Evolutionary conservation across 2,797 vertebrate species (phyloP).

Genomic region (Sebastes diaconus): DNA sequence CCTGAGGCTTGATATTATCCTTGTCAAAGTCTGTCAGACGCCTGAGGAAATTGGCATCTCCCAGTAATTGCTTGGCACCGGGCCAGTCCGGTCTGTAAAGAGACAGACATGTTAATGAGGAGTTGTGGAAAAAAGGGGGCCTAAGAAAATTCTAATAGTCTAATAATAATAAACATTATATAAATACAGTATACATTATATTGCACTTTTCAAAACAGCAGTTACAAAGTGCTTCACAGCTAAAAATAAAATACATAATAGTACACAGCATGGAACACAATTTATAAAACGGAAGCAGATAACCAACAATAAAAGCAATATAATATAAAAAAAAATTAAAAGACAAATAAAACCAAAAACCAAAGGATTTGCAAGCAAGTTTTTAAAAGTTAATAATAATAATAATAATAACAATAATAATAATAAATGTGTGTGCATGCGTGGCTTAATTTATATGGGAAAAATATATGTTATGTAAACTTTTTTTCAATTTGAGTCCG

Average conservation of each 20-base stretch:
- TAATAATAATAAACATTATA: background rate
- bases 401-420: background rate
- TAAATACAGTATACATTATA: too few species aligned
- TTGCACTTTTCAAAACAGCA: too few species aligned
- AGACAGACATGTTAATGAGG: background rate
- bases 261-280: too few species aligned
- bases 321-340: too few species aligned
- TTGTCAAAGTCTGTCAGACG: constrained; percentile 87
- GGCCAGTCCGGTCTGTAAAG: constrained; percentile 85
- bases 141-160: background rate
- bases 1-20: constrained; percentile 86
- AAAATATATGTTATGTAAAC: background rate
- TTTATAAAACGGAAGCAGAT: too few species aligned
- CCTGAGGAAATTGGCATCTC: constrained; percentile 86
- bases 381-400: background rate
- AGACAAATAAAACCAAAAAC: too few species aligned
- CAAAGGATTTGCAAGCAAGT: too few species aligned
- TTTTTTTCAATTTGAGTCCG: background rate
- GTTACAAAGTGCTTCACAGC: too few species aligned
- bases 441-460: background rate
- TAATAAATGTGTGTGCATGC: background rate
- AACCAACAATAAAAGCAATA: too few species aligned
- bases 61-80: constrained; percentile 86
- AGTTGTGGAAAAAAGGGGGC: background rate
- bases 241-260: too few species aligned